Base-by-base conservation (phyloP, 2,113 vertebrate genomes). In the Leuciscus idus region DNA sequence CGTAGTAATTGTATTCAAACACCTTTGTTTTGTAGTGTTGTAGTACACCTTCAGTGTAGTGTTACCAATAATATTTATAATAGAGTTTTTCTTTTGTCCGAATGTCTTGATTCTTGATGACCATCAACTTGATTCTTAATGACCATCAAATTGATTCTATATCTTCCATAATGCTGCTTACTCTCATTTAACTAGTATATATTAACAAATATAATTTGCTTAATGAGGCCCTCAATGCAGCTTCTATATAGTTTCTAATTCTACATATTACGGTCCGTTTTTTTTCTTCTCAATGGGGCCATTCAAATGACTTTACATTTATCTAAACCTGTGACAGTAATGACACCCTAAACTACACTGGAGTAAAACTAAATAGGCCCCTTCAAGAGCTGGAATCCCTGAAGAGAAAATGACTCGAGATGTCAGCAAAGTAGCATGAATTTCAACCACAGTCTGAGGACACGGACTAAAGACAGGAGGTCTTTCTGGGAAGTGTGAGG, bases 401-500 rank as follows among this genome's bases (percentile, higher is more conserved):
- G 17, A 46, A 66, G 78, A 48, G 23, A 43, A 78, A 55, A 62
- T 62, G 36, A 82, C 46, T 70, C 64, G 2, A 50, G 28, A 33
- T 5, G 1, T 21, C 81, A 52, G 10, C 21, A 52, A 33, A 55
- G 26, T n/a, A 52, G 28, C 62, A 50, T 50, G 62, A 82, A 23
- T 82, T 82, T 66, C 26, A 52, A 70, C 81, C 43, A 23, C 80
- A 82, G 62, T 70, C 43, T 33, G 17, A 26, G 46, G 30, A 36
- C 52, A 43, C 4, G 0, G 57, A 15, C 2, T 55, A 30, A 52
- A 13, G 81, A 72, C 19, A 21, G 76, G 50, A 36, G 62, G 62
- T 61, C 23, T 70, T 81, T 86, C 84, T 59, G 68, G 50, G 66
- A 86, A 81, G 68, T 50, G 77, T 81, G 77, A 81, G 52, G 36